These are phyloP conservation scores for Scrobipalpa costella DNA, from an alignment of 2,888 invertebrate species.

Conservation along the genomic window DNA sequence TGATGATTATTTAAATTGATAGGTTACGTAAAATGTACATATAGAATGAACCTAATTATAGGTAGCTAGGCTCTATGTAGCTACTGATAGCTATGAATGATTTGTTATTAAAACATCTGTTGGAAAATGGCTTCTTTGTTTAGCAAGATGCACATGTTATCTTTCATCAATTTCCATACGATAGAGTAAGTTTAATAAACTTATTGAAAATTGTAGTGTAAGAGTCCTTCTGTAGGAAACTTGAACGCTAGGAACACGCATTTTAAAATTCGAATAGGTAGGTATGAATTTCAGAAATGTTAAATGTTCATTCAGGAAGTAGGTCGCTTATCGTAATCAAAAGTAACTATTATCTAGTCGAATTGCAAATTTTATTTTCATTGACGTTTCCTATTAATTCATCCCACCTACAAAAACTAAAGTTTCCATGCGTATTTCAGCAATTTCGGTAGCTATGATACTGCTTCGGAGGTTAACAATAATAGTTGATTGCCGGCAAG, in stretches of 20 bases:
- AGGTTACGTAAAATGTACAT: neutral
- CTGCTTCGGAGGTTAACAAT: constrained; percentile 27
- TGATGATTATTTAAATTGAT: neutral
- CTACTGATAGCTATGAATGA: neutral
- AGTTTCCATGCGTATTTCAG: constrained; percentile 14
- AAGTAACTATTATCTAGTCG: neutral
- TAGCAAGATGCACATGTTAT: neutral
- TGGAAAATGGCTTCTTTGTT: neutral
- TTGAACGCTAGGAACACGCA: too few species aligned
- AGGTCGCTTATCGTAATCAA: too few species aligned
- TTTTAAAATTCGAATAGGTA: too few species aligned
- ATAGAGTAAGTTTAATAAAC: neutral
- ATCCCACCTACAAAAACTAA: neutral
- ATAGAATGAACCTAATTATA: neutral
- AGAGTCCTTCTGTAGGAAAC: neutral
- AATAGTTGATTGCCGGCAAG: constrained; percentile 41
- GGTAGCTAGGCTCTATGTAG: constrained; percentile 1
- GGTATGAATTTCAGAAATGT: too few species aligned
- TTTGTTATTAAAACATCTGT: neutral
- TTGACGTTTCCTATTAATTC: too few species aligned
- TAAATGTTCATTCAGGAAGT: too few species aligned
- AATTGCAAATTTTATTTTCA: neutral
- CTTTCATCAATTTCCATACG: neutral
- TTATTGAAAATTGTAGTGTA: neutral
- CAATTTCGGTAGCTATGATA: neutral